Conservation (phyloP, 2,888 invertebrate genomes). For the Ypsolopha scabrella region DNA sequence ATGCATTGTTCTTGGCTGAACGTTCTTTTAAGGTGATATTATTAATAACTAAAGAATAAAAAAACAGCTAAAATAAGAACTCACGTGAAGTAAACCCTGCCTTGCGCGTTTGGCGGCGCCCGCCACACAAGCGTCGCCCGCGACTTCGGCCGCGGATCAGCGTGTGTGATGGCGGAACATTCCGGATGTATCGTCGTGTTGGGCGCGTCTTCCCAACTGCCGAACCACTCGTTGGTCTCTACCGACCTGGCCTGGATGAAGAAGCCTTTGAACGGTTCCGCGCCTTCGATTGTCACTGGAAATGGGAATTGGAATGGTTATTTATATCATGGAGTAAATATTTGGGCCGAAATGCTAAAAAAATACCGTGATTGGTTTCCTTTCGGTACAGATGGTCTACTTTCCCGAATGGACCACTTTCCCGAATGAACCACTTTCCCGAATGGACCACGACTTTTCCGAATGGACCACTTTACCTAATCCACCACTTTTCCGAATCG, state of each 20-base stretch:
- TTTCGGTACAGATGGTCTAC: no score
- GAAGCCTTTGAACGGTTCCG: slow-evolving; percentile 82
- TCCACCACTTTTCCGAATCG: no score
- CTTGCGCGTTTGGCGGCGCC: slow-evolving; percentile 75
- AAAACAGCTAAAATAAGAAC: slow-evolving; percentile 28
- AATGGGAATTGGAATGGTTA: not conserved
- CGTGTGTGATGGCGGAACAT: slow-evolving; percentile 84
- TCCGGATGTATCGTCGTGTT: slow-evolving; percentile 83
- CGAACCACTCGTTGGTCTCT: slow-evolving; percentile 79
- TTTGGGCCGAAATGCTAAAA: no score
- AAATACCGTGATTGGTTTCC: no score
- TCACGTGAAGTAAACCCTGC: slow-evolving; percentile 87
- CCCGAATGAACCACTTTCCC: no score
- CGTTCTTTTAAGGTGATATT: no score
- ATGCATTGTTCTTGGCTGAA: no score
- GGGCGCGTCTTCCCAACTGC: slow-evolving; percentile 77
- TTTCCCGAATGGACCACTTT: no score
- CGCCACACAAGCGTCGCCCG: slow-evolving; percentile 81
- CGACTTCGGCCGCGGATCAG: slow-evolving; percentile 79
- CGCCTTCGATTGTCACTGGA: slow-evolving; percentile 70
- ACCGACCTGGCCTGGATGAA: slow-evolving; percentile 84
- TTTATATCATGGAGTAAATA: no score
- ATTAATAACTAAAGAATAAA: no score
- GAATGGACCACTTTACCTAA: no score
- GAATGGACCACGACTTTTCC: no score